Base-by-base conservation (phyloP, 2,113 vertebrate species). In the Ovis aries region DNA sequence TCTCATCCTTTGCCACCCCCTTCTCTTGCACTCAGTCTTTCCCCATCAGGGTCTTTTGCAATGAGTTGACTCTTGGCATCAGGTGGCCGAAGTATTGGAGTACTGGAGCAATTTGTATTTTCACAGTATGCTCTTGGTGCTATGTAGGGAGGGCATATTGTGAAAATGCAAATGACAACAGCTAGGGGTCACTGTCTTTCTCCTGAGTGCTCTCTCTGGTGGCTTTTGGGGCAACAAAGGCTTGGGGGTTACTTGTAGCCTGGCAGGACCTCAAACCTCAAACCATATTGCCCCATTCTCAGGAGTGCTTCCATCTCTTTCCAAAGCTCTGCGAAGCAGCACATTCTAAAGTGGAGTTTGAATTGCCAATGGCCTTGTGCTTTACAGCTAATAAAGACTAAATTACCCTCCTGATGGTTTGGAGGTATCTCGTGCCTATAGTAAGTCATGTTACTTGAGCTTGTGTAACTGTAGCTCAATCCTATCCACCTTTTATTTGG, bases 171-270 rank as follows among this genome's bases (percentile, higher is more conserved):
- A 74, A 36, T 71, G n/a, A 71, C 0, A 81, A 88, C 81, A 0
- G 91, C n/a, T 78, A 97, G 97, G 95, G 96, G 93, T 7, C 59
- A 59, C 95, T 82, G 82, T 89, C 53, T 40, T 57, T 9, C 45
- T 90, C 81, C 25, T 0, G 36, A 15, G 31, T 7, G 11, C 3
- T 13, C 17, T n/a, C 6, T 29, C n/a, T 43, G 21, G 8, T 53
- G 85, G 29, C 11, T 87, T 45, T 2, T 7, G 27, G n/a, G 55
- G 25, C 64, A 33, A 4, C n/a, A 36, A 11, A 13, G 9, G 14
- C 60, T 48, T 16, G 1, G 7, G 14, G 67, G 88, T 27, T 52
- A 17, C 81, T 10, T 90, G 77, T 25, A 50, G 23, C 25, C 33
- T n/a, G 17, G 31, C 14, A 83, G 43, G 82, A 53, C 17, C 7